Evolutionary conservation across 2,888 invertebrate genomes (phyloP).

Genomic region (Sesamia inferens): DNA sequence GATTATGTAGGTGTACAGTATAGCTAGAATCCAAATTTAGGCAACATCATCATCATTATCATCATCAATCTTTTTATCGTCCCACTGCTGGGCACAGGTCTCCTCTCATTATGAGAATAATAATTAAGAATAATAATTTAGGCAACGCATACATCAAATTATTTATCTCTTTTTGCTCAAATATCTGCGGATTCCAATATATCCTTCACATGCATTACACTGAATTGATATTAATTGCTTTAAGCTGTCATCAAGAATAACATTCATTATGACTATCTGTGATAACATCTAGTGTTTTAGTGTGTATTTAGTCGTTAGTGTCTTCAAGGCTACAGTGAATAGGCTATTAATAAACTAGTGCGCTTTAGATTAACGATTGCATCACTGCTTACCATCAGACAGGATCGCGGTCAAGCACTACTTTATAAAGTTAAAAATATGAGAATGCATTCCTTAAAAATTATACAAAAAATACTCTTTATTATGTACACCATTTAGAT

Average conservation of each 20-base stretch:
- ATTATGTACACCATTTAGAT: too few relatives aligned
- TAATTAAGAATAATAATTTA: too few relatives aligned
- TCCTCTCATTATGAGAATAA: too few relatives aligned
- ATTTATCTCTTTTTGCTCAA: background rate
- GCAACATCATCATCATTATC: too few relatives aligned
- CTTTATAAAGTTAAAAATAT: constrained; percentile 12
- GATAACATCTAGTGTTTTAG: too few relatives aligned
- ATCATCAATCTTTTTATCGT: too few relatives aligned
- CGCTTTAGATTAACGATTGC: too few relatives aligned
- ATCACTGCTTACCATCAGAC: too few relatives aligned
- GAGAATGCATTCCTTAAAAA: background rate
- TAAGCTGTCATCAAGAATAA: constrained; percentile 21
- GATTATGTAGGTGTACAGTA: background rate
- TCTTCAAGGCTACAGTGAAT: background rate
- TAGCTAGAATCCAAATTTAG: background rate
- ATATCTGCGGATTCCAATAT: background rate
- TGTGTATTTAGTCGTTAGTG: too few relatives aligned
- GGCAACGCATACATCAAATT: background rate
- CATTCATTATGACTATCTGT: background rate
- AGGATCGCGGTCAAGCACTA: too few relatives aligned
- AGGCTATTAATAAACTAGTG: too few relatives aligned
- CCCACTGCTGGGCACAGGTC: too few relatives aligned
- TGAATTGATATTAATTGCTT: constrained; percentile 35
- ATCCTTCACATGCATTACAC: constrained; percentile 17
- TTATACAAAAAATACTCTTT: background rate